phyloP scores from a whole-genome alignment of 2,888 invertebrate genomes.

The Acanthococcus lagerstroemiae region DNA sequence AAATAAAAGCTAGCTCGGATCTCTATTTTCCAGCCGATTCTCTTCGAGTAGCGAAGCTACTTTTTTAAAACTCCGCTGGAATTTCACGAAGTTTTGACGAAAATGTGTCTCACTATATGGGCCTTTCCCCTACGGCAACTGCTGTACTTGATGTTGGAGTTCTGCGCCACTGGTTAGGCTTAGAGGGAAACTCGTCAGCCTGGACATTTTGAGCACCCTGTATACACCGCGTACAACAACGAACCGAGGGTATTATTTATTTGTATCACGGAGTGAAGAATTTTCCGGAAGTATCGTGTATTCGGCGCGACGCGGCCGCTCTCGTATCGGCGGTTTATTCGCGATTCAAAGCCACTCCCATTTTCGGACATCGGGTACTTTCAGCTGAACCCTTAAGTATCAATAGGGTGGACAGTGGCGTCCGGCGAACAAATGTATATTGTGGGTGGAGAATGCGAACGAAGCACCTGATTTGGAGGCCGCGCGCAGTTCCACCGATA shows the following conservation, averaged over 20 bases:
- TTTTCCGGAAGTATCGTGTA: conserved; percentile 11
- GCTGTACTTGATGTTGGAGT: too few relatives aligned
- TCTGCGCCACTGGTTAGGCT: too few relatives aligned
- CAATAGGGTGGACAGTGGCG: conserved; percentile 7
- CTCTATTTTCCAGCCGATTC: too few relatives aligned
- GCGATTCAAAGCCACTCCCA: conserved; percentile 21
- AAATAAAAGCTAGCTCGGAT: too few relatives aligned
- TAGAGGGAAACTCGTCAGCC: too few relatives aligned
- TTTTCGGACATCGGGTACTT: conserved; percentile 23
- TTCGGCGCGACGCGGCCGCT: not conserved
- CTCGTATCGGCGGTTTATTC: conserved; percentile 17
- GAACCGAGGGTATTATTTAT: conserved; percentile 11
- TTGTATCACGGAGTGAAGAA: not conserved
- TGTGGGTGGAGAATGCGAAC: not conserved
- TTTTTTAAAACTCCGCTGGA: too few relatives aligned
- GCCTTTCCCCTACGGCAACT: too few relatives aligned
- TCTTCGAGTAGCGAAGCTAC: too few relatives aligned
- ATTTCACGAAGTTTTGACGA: too few relatives aligned
- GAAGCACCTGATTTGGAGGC: not conserved
- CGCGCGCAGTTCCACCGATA: not conserved
- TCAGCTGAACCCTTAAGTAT: conserved; percentile 1
- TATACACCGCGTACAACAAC: not conserved
- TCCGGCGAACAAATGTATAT: not conserved
- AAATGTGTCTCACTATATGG: too few relatives aligned
- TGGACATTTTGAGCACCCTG: not conserved